phyloP scores from a whole-genome alignment of 2,888 invertebrate genomes.

The Eurois occulta region DNA sequence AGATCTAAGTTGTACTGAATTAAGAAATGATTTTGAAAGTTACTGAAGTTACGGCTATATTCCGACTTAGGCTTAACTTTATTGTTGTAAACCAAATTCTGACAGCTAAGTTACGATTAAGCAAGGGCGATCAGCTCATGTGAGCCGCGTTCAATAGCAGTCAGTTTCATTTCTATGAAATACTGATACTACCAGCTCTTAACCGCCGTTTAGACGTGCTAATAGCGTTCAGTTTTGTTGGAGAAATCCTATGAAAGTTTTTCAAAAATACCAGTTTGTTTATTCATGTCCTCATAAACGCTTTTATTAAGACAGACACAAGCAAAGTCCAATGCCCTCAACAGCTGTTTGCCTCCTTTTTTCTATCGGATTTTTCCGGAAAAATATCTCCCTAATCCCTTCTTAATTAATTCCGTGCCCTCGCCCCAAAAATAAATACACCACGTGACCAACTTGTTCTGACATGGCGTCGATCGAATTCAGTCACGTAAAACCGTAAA shows the following conservation, averaged over 20 bases:
- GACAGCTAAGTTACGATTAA: slow-evolving; percentile 1
- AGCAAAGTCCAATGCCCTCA: slow-evolving; percentile 2
- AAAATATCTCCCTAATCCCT: slow-evolving; percentile 44
- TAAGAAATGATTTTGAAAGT: slow-evolving; percentile 43
- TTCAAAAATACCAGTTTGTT: not conserved
- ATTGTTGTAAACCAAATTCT: not conserved
- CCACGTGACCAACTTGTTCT: slow-evolving; percentile 64
- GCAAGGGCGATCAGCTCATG: not conserved
- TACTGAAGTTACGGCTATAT: slow-evolving; percentile 10
- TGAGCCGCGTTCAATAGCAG: not conserved
- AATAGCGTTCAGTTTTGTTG: not conserved
- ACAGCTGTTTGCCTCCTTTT: slow-evolving; percentile 25
- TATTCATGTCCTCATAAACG: slow-evolving; percentile 2
- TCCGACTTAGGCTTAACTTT: slow-evolving; percentile 1
- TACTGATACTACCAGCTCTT: not conserved
- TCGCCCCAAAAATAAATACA: slow-evolving; percentile 69
- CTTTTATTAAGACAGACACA: slow-evolving; percentile 4
- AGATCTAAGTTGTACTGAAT: slow-evolving; percentile 25
- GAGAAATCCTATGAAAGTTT: not conserved
- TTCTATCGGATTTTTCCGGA: slow-evolving; percentile 35
- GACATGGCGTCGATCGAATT: slow-evolving; percentile 71
- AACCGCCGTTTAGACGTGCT: no score
- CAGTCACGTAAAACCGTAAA: slow-evolving; percentile 82
- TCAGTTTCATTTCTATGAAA: not conserved
- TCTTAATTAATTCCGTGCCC: slow-evolving; percentile 68